Percentiles rank a stretch among this genome's conserved stretches.
Conservation (phyloP, 2,797 vertebrate genomes). For the Loris lydekkerianus region DNA sequence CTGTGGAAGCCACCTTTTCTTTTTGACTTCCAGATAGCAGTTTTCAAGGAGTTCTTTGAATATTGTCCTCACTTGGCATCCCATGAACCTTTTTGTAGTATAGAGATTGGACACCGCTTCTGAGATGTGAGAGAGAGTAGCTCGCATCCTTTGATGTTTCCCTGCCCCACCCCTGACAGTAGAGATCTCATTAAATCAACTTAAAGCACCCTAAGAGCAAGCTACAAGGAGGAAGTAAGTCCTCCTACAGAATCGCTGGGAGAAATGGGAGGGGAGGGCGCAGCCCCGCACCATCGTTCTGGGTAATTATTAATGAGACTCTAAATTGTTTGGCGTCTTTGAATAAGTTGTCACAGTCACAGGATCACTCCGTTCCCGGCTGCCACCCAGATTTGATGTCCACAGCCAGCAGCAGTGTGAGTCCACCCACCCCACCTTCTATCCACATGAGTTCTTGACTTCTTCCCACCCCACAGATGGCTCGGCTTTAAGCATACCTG, state of each 20-base stretch:
- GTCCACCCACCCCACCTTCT: accelerated
- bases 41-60: constrained; percentile 55
- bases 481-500: neutral
- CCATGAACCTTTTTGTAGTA: neutral
- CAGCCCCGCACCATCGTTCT: neutral
- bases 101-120: neutral
- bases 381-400: neutral
- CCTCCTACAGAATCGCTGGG: neutral
- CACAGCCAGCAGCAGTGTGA: neutral
- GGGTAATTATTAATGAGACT: neutral
- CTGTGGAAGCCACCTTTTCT: constrained; percentile 57
- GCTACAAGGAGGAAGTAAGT: neutral
- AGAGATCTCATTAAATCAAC: neutral
- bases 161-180: neutral
- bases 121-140: neutral
- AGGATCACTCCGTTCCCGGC: neutral
- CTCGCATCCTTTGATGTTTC: neutral
- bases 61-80: neutral
- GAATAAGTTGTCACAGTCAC: neutral
- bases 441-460: neutral
- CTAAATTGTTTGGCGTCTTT: neutral
- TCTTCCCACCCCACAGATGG: neutral
- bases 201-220: neutral
- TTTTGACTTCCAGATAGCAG: neutral
- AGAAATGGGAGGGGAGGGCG: neutral